A percentile compares a stretch with the other conserved stretches of the same genome.
Evolutionary conservation across 2,113 vertebrate species (phyloP).

Genomic region (Sapayoa aenigma): DNA sequence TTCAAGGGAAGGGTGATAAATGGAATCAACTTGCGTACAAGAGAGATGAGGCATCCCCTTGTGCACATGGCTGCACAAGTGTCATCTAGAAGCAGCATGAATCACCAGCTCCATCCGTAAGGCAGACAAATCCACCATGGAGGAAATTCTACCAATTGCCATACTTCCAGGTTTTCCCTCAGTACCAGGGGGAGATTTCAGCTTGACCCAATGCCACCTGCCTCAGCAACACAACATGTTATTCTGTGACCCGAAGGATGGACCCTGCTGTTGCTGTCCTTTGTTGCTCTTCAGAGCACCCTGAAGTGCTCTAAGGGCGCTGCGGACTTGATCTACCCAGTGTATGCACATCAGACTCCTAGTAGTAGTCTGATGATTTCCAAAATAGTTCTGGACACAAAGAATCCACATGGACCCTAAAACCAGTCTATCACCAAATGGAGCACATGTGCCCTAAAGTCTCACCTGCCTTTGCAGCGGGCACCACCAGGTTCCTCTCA

Average conservation of each 20-base stretch:
- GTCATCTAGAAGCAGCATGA: background rate
- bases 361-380: background rate
- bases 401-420: background rate
- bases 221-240: background rate
- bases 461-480: background rate
- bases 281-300: accelerated
- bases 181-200: background rate
- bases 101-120: background rate
- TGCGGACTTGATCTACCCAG: background rate
- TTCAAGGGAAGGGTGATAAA: background rate
- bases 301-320: background rate
- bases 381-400: background rate
- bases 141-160: background rate
- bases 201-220: background rate
- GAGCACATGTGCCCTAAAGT: accelerated
- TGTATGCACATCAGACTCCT: accelerated
- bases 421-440: background rate
- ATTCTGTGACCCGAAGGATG: background rate
- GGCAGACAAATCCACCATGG: background rate
- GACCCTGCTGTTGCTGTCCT: background rate
- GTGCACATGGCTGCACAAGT: background rate
- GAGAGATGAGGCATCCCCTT: background rate
- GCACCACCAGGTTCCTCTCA: background rate
- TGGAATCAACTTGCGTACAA: accelerated
- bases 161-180: background rate